Base-by-base conservation (phyloP, 2,888 invertebrate genomes). In the Agrenia bidenticulata region DNA sequence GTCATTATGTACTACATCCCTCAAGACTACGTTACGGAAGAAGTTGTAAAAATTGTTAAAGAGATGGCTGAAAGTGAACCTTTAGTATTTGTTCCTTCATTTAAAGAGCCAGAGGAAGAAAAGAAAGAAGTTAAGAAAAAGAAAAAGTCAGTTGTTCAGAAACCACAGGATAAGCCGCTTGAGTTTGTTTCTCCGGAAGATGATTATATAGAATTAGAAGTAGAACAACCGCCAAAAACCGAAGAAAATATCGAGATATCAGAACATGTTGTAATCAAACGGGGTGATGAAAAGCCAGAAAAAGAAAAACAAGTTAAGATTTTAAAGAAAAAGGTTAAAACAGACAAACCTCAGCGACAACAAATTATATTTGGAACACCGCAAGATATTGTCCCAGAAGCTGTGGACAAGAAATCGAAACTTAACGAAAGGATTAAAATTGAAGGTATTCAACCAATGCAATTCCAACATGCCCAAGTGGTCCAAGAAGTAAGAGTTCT, bases 1-100 rank as follows among this genome's bases (percentile, higher is more conserved):
- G 82, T 82, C 13, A 58, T 58, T n/a, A 58, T 21, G 24, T 58
- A 45, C 17, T 49, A 58, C 19, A 49, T 58, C 19, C 58, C 58
- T 13, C 23, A 42, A 15, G 45, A 42, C 5, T 58, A 45, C n/a
- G 27, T 58, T 37, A 56, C 55, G n/a, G 65, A 59, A 17, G 27
- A 61, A 32, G 61, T 58, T 27, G 24, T 26, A 13, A 41, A 7
- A n/a, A 27, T 41, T 15, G 58, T 41, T 4, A 42, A 39, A 26
- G 45, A 45, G 13, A 27, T 58, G 11, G 5, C 23, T 2, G 58
- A 58, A 26, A 45, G 42, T 26, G 58, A 58, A 19, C 58, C 58
- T 23, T 21, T 58, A 11, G 45, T 58, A 17, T 58, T 58, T 21
- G 32, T 32, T 32, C 32, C 32, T 7, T 7, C 32, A 4, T 32